Evolutionary conservation across 1,140 invertebrate genomes (phyloP).

Genomic region (Penaeus vannamei): DNA sequence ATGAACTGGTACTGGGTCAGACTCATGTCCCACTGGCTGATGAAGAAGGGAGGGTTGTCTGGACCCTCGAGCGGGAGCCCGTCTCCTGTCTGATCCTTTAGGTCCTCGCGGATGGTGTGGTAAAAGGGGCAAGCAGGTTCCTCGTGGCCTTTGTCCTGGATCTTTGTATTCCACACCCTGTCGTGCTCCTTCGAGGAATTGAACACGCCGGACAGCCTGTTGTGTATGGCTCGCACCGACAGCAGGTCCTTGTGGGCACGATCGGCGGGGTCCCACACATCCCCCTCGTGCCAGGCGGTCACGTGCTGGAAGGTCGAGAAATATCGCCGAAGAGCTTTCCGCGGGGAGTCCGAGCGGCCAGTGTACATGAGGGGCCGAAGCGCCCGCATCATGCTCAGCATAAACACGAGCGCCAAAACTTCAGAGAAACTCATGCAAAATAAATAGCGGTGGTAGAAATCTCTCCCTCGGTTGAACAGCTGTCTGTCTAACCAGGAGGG

Average conservation of each 20-base stretch:
- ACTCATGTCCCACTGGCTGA: constrained; percentile 72
- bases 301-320: constrained; percentile 70
- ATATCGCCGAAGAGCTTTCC: constrained; percentile 70
- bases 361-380: constrained; percentile 70
- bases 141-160: constrained; percentile 25
- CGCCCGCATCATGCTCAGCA: neutral
- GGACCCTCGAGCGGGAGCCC: neutral
- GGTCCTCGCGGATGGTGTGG: constrained; percentile 11
- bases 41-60: constrained; percentile 62
- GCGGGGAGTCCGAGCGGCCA: constrained; percentile 68
- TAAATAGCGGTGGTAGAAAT: constrained; percentile 40
- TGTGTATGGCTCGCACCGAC: constrained; percentile 70
- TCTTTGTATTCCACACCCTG: neutral
- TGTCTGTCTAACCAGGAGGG: constrained; percentile 45
- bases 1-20: constrained; percentile 72
- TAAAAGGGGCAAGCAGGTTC: constrained; percentile 26
- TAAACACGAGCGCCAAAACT: constrained; percentile 21
- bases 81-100: neutral
- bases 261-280: constrained; percentile 67
- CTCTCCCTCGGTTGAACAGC: constrained; percentile 45
- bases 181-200: constrained; percentile 17
- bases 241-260: constrained; percentile 65
- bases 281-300: constrained; percentile 70
- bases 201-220: constrained; percentile 45
- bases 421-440: constrained; percentile 49